Evolutionary conservation across 2,888 invertebrate genomes (phyloP), one percentile per base, ranked within the genome.

Genomic region (Xylota sylvarum): DNA sequence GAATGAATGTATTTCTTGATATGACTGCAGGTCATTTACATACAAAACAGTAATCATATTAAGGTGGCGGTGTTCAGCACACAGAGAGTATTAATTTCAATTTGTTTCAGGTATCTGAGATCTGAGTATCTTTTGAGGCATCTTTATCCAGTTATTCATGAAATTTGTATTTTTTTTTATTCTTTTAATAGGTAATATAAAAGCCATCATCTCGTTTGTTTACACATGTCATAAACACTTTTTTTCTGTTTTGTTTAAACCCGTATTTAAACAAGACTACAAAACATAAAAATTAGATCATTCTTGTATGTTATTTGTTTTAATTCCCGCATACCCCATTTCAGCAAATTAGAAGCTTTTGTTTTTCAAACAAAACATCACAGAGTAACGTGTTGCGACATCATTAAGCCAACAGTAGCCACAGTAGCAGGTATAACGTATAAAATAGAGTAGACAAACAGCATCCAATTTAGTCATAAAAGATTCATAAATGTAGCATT

Each of bases 401-500:
- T 62, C 43, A 76, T 62, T 55, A 76, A 62, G 50, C 60, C 50
- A 67, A 73, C 10, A 67, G 50, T 5, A 62, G 48, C 64, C 35
- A 60, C 58, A 81, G 69, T 70, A 70, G 58, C 73, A 79, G 14
- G 52, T 14, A 72, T 9, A 77, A 35, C 10, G n/a, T 17, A 58
- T 5, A 30, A n/a, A 52, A 43, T 30, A 7, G 76, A 23, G 23
- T 32, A 78, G 60, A 40, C 52, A 73, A 69, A 67, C 43, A 48
- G 50, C 58, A 60, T 72, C 78, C 60, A 83, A 83, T 83, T 72
- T 30, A 73, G 48, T 65, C 32, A 48, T 55, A 73, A 78, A 78
- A 78, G 72, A 78, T 46, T 83, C 52, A 67, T 78, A 69, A 60
- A 78, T 67, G 64, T 55, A 70, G 77, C 65, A 72, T 82, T 52